Evolutionary conservation across 2,797 vertebrate species (phyloP).

Genomic region (Spondyliosoma cantharus): DNA sequence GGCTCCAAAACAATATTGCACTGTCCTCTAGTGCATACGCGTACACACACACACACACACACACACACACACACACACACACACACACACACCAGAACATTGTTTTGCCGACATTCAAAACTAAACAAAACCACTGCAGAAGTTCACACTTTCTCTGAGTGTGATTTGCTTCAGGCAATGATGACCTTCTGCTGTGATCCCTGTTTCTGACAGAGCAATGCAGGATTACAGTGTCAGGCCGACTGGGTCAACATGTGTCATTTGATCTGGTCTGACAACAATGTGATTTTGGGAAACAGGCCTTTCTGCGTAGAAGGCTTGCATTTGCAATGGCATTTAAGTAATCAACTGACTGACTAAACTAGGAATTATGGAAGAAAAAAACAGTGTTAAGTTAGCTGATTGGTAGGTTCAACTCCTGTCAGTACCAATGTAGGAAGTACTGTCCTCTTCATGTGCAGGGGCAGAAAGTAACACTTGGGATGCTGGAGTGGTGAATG

Average conservation of each 20-base stretch:
- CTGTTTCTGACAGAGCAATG: constrained; percentile 29
- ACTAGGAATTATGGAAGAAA: too few relatives aligned
- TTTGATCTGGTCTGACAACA: constrained; percentile 11
- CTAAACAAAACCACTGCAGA: constrained; percentile 45
- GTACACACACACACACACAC: constrained; percentile 15
- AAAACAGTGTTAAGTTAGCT: neutral
- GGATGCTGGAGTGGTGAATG: neutral
- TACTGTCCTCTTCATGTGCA: neutral
- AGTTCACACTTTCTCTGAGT: constrained; percentile 47
- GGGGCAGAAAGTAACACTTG: neutral
- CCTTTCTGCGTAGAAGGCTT: neutral
- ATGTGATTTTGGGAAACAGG: neutral
- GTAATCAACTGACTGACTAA: too few relatives aligned
- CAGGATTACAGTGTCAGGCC: neutral
- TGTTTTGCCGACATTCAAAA: constrained; percentile 39
- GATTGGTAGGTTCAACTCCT: neutral
- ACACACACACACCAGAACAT: constrained; percentile 17
- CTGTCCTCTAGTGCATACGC: constrained; percentile 65
- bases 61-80: constrained; percentile 26
- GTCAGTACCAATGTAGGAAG: neutral
- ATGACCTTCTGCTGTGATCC: constrained; percentile 29
- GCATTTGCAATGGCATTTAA: too few relatives aligned
- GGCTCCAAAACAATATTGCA: constrained; percentile 77
- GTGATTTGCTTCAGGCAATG: constrained; percentile 23
- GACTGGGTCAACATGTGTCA: constrained; percentile 5